Evolutionary conservation across 1,140 invertebrate species (phyloP), one percentile per base, ranked within the genome.

Genomic region (Cyclina sinensis): DNA sequence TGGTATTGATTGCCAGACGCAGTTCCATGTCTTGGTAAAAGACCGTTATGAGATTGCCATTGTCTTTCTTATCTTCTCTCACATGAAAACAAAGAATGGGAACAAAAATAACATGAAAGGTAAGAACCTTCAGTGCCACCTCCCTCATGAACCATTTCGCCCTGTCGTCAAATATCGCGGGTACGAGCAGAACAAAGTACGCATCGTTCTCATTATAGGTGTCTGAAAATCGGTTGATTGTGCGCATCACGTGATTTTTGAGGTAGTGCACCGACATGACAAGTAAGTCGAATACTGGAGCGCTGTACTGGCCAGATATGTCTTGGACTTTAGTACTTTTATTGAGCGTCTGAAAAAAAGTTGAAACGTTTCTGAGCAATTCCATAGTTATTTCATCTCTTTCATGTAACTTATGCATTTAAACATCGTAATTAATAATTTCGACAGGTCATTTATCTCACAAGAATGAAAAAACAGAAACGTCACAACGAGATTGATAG

Each of bases 201-300:
- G 32, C 74, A 9, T 87, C 85, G 37, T 87, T 46, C 24, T 87
- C 85, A 39, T 21, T 54, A 18, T 79, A 80, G 0, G 85, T 87
- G 24, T 24, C 39, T 3, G 43, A 12, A 12, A 27, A 48, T 9
- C 39, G 24, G 74, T 87, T 87, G 3, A 87, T 46, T 18, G 51
- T n/a, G 32, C 76, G 35, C n/a, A 87, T 68, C 21, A 80, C n/a
- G 43, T 87, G 85, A 48, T 87, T 87, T 39, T 87, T 87, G 1
- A 80, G 76, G 46, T 79, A 87, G 14, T 12, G 11, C 9, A 87
- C 12, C 30, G 54, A n/a, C 74, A 87, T 79, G 0, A 65, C 76
- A 16, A 79, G 35, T 48, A 87, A 21, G 27, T 87, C 74, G 30
- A 51, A 70, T 2, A 54, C 74, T 2, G 54, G n/a, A 1, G 21